Conservation (phyloP, 2,888 invertebrate genomes). For the Lasioglossum morio region DNA sequence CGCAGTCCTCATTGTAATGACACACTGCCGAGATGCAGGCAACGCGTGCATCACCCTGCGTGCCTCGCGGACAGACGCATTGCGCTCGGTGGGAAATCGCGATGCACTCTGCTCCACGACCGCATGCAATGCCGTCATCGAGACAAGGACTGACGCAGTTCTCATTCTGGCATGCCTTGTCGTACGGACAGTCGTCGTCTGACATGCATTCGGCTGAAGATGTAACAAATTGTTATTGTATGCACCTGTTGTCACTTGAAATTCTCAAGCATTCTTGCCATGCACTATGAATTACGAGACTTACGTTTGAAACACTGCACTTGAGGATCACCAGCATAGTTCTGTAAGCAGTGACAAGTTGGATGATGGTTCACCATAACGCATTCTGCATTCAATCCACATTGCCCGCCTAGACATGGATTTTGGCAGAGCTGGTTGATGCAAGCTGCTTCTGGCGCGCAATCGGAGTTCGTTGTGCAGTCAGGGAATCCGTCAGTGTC, state of each 20-base stretch:
- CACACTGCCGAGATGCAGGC: slow-evolving; percentile 94
- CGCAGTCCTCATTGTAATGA: slow-evolving; percentile 95
- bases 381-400: slow-evolving; percentile 93
- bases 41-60: slow-evolving; percentile 92
- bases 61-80: slow-evolving; percentile 93
- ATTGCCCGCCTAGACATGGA: slow-evolving; percentile 93
- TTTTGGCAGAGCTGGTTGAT: slow-evolving; percentile 92
- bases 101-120: slow-evolving; percentile 91
- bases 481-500: slow-evolving; percentile 86
- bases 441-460: slow-evolving; percentile 92
- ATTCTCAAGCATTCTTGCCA: background rate
- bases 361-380: slow-evolving; percentile 92
- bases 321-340: slow-evolving; percentile 95
- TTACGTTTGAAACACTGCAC: slow-evolving; percentile 94
- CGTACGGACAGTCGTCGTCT: slow-evolving; percentile 93
- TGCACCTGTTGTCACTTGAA: background rate
- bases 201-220: slow-evolving; percentile 91
- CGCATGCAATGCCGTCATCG: slow-evolving; percentile 89
- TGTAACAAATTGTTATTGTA: background rate
- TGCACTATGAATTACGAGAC: slow-evolving; percentile 75
- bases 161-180: slow-evolving; percentile 91
- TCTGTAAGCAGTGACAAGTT: slow-evolving; percentile 93
- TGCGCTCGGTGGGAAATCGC: slow-evolving; percentile 91
- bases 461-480: slow-evolving; percentile 91
- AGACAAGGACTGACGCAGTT: slow-evolving; percentile 93